A percentile compares a stretch with the other conserved stretches of the same genome.
Conservation (phyloP, 2,113 vertebrate species). For the Eretmodus cyanostictus region DNA sequence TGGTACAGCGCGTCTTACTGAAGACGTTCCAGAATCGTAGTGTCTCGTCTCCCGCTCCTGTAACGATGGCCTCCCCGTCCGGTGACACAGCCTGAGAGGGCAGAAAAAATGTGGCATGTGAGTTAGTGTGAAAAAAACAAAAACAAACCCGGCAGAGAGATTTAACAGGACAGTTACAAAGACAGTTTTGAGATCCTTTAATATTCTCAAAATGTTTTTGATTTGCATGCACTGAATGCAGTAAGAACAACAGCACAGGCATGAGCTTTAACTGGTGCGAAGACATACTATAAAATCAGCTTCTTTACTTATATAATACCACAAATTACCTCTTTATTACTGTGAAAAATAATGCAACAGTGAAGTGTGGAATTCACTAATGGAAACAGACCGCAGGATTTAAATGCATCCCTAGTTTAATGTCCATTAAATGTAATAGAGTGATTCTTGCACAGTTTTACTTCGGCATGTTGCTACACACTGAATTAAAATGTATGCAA, state of each 20-base stretch:
- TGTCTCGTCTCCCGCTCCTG: constrained; percentile 78
- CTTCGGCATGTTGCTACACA: background rate
- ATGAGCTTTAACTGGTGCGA: background rate
- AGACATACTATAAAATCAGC: background rate
- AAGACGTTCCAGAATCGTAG: constrained; percentile 82
- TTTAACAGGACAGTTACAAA: background rate
- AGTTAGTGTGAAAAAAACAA: background rate
- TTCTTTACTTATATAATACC: background rate
- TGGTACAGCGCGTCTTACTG: constrained; percentile 80
- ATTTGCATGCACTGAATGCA: background rate
- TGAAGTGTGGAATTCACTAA: background rate
- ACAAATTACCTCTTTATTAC: background rate
- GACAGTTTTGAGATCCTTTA: background rate
- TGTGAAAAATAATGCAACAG: background rate
- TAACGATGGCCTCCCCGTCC: constrained; percentile 79
- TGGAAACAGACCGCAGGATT: background rate
- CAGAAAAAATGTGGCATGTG: fast-evolving
- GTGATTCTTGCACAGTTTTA: background rate
- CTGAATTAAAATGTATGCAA: background rate
- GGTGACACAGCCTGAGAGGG: constrained; percentile 72
- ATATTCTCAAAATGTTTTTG: background rate
- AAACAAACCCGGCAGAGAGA: background rate
- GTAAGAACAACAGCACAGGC: background rate
- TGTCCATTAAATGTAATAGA: background rate
- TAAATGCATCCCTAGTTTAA: background rate